phyloP scores from a whole-genome alignment of 2,797 vertebrate genomes.

The Champsocephalus gunnari region DNA sequence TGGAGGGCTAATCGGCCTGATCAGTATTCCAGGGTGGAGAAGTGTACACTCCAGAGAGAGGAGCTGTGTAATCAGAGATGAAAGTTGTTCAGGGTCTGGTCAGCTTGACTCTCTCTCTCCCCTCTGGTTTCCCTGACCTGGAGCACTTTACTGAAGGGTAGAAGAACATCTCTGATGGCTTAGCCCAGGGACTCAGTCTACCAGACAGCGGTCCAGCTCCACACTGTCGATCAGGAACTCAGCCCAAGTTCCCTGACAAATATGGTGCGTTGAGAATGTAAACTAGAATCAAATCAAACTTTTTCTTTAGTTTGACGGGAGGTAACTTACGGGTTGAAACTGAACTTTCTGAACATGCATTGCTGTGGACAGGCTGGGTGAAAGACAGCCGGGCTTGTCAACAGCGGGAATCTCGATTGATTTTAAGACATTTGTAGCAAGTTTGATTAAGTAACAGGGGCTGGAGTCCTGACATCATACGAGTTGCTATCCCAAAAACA shows the following conservation, averaged over 20 bases:
- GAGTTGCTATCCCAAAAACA: too few relatives aligned
- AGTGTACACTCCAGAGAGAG: constrained; percentile 68
- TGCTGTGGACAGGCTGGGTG: background rate
- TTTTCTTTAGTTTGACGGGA: background rate
- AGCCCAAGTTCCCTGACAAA: constrained; percentile 43
- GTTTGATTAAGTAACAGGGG: background rate
- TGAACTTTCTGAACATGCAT: background rate
- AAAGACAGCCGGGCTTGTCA: background rate
- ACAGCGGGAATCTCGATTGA: background rate
- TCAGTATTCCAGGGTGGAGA: constrained; percentile 70
- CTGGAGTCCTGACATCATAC: background rate
- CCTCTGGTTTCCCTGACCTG: constrained; percentile 72
- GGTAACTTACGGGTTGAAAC: constrained; percentile 18
- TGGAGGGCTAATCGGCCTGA: constrained; percentile 60
- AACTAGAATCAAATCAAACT: constrained; percentile 30
- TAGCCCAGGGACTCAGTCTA: constrained; percentile 52
- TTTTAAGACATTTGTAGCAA: background rate
- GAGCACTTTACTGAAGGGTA: constrained; percentile 66
- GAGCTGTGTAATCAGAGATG: constrained; percentile 75
- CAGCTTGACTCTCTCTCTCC: constrained; percentile 62
- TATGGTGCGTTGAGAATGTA: constrained; percentile 49
- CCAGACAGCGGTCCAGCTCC: constrained; percentile 27
- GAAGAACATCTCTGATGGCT: constrained; percentile 62
- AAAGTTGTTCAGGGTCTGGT: constrained; percentile 75
- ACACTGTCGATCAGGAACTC: constrained; percentile 40